These are phyloP conservation scores for Neosilurus hyrtlii DNA, from an alignment of 2,797 vertebrate genomes.

Conservation along the genomic window DNA sequence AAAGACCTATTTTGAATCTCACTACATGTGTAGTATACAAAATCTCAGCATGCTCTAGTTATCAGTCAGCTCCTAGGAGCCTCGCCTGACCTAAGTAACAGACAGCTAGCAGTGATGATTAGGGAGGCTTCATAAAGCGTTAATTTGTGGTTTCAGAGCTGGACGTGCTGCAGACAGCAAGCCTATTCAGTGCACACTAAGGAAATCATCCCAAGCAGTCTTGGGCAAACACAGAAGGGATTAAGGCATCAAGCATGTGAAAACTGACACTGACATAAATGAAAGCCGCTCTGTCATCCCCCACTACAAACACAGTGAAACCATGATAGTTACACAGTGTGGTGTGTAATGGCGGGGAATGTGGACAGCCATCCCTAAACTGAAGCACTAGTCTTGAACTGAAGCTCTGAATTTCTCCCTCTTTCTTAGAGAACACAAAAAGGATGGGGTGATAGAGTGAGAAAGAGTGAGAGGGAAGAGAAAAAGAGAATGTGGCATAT, in stretches of 20 bases:
- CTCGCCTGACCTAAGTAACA: constrained; percentile 41
- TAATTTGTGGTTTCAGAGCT: constrained; percentile 45
- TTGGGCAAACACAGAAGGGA: constrained; percentile 47
- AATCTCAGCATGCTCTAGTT: constrained; percentile 2
- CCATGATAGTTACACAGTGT: constrained; percentile 16
- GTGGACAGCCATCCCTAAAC: constrained; percentile 30
- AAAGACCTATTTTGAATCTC: background rate
- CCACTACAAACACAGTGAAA: constrained; percentile 43
- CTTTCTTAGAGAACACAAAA: constrained; percentile 25
- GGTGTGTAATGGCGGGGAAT: constrained; percentile 22
- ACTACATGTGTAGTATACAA: background rate
- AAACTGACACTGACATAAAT: constrained; percentile 57
- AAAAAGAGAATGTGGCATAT: constrained; percentile 45
- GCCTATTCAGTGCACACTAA: constrained; percentile 26
- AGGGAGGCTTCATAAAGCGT: constrained; percentile 37
- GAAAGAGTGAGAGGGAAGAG: constrained; percentile 47
- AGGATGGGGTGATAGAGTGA: background rate
- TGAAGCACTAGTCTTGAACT: constrained; percentile 57
- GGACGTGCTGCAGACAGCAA: constrained; percentile 37
- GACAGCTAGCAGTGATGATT: constrained; percentile 33
- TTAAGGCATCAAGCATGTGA: constrained; percentile 59
- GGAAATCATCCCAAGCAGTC: constrained; percentile 45
- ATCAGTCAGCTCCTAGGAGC: constrained; percentile 26
- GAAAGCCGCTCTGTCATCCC: constrained; percentile 52
- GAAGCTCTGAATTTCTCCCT: constrained; percentile 51